A percentile compares a stretch with the other conserved stretches of the same genome.
These are phyloP conservation scores for Lomographa bimaculata DNA, from an alignment of 2,888 invertebrate species.

Conservation along the genomic window DNA sequence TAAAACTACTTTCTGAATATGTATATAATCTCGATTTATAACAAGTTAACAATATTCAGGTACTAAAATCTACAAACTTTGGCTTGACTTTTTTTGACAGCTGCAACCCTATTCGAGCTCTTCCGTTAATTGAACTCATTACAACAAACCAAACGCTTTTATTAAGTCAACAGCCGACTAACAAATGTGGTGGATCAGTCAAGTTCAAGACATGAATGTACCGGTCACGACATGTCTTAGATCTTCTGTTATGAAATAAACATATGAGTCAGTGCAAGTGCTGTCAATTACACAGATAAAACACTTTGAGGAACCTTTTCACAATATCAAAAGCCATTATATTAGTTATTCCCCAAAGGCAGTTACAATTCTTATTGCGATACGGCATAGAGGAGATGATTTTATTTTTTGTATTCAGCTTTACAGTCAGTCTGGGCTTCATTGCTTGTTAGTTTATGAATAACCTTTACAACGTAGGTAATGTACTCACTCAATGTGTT, in stretches of 20 bases:
- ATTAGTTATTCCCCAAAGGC: not conserved
- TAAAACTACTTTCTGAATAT: too few relatives aligned
- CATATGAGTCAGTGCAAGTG: constrained; percentile 48
- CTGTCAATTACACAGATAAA: constrained; percentile 23
- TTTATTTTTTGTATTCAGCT: constrained; percentile 3
- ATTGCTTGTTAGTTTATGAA: constrained; percentile 64
- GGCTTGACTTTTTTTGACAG: too few relatives aligned
- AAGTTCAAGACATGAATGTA: constrained; percentile 71
- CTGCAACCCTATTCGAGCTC: constrained; percentile 32
- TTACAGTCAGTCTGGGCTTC: constrained; percentile 34
- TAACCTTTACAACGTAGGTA: constrained; percentile 35
- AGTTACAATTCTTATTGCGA: constrained; percentile 1
- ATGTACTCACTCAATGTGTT: constrained; percentile 27
- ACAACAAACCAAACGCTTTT: constrained; percentile 60
- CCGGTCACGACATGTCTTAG: constrained; percentile 75
- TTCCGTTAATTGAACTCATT: constrained; percentile 63
- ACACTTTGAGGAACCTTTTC: constrained; percentile 16
- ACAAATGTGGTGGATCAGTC: constrained; percentile 67
- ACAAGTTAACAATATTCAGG: too few relatives aligned
- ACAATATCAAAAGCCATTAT: constrained; percentile 4
- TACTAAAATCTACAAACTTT: too few relatives aligned
- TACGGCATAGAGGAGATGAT: constrained; percentile 1
- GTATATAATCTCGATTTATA: too few relatives aligned
- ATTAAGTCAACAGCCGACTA: constrained; percentile 53
- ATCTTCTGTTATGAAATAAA: constrained; percentile 62